Conservation (phyloP, 2,888 invertebrate genomes). For the Meghimatium bilineatum region DNA sequence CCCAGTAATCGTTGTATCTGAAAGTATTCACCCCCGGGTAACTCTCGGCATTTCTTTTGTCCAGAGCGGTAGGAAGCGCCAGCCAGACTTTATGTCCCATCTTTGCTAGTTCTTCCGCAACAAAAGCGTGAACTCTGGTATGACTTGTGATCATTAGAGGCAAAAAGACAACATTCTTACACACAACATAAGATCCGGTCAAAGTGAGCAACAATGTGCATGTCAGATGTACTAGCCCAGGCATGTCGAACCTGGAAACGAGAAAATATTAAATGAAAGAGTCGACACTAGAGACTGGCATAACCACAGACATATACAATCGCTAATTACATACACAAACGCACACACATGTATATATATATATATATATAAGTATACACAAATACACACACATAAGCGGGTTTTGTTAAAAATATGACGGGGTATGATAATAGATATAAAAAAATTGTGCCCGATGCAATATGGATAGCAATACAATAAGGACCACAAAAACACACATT, state of each 20-base stretch:
- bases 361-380: not conserved
- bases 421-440: no score
- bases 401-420: no score
- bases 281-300: no score
- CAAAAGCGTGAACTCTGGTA: not conserved
- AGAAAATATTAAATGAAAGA: no score
- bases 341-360: not conserved
- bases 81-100: conserved; percentile 1
- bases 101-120: not conserved
- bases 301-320: no score
- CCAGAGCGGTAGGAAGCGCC: not conserved
- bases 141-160: not conserved
- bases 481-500: no score
- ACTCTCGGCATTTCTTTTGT: not conserved
- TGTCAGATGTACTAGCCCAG: not conserved
- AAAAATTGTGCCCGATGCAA: no score
- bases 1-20: not conserved
- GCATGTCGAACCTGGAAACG: not conserved
- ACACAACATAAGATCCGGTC: not conserved
- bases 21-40: not conserved
- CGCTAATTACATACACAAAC: no score
- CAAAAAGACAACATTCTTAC: conserved; percentile 17
- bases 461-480: no score
- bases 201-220: not conserved
- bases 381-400: not conserved